These are phyloP conservation scores for Neodiprion virginianus DNA, from an alignment of 1,140 invertebrate genomes.

Conservation along the genomic window DNA sequence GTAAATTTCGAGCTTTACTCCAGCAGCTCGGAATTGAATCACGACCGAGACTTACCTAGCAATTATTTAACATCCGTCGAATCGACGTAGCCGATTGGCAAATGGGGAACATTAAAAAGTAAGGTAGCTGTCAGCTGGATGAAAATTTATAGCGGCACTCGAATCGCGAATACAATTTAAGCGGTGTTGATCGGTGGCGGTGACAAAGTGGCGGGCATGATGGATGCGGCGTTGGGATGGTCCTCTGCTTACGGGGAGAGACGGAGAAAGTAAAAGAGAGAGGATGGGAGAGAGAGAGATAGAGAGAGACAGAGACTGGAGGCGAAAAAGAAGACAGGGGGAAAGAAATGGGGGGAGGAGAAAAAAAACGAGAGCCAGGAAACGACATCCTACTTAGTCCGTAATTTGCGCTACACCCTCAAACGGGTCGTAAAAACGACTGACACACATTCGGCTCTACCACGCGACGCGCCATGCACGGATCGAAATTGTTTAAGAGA, in stretches of 20 bases:
- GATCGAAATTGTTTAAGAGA: too few species aligned
- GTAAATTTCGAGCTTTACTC: too few species aligned
- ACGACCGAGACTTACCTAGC: too few species aligned
- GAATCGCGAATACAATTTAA: constrained; percentile 47
- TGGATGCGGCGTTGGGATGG: constrained; percentile 33
- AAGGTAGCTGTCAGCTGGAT: constrained; percentile 24
- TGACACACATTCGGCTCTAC: too few species aligned
- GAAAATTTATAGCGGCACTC: constrained; percentile 41
- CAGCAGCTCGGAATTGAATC: too few species aligned
- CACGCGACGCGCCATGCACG: too few species aligned
- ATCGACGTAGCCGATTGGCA: background rate
- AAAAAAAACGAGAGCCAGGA: background rate
- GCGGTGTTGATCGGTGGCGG: constrained; percentile 43
- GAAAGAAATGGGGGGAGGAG: background rate
- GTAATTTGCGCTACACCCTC: background rate
- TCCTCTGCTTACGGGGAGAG: background rate
- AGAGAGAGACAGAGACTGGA: constrained; percentile 10
- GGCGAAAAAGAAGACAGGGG: constrained; percentile 18
- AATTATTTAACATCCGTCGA: too few species aligned
- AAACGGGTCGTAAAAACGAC: too few species aligned
- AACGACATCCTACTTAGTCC: constrained; percentile 10
- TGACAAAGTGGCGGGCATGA: constrained; percentile 49
- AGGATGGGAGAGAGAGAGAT: constrained; percentile 21
- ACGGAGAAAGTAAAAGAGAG: constrained; percentile 25
- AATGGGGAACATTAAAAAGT: constrained; percentile 27